Base-by-base conservation (phyloP, 2,797 vertebrate species). In the Yasuhikotakia modesta region DNA sequence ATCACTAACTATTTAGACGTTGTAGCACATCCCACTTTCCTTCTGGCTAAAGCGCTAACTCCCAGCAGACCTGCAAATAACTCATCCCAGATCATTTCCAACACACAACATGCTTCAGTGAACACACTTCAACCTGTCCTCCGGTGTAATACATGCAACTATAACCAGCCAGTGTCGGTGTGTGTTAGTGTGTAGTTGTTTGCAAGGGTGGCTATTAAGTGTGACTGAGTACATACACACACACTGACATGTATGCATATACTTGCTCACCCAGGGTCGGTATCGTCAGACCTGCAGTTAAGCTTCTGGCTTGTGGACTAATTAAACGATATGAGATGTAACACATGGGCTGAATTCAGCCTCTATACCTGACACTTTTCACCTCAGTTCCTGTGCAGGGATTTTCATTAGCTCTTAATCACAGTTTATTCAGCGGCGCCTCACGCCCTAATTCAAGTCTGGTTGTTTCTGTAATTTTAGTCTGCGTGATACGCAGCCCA, bases 381-480 rank as follows among this genome's bases (percentile, higher is more conserved):
- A 69, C 70, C 76, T 72, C 78, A 4, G 16, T 53, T 43, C 70
- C 45, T 72, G 43, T 43, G 45, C 64, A 48, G 27, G 27, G 66
- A 52, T 79, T 79, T 81, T 73, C 68, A 73, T 79, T 78, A 81
- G 57, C 73, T 73, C 72, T 73, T 84, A 63, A 79, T 76, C 61
- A 73, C 39, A 6, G 57, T 52, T 58, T 58, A 67, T 74, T 67
- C 72, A 79, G n/a, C 61, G 48, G 58, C n/a, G 50, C 48, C 60
- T 69, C 52, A 19, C 12, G 16, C 52, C 43, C 30, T 11, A 48
- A 64, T 65, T 74, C 12, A 43, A 57, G 39, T 16, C 12, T 0
- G 13, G 2, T 55, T 69, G n/a, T 70, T 21, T n/a, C 11, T 70
- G 24, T 65, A 65, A 66, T 61, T 24, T 35, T 17, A 50, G 52